Conservation (phyloP, 2,797 vertebrate genomes). For the Sebastes matsubarae region DNA sequence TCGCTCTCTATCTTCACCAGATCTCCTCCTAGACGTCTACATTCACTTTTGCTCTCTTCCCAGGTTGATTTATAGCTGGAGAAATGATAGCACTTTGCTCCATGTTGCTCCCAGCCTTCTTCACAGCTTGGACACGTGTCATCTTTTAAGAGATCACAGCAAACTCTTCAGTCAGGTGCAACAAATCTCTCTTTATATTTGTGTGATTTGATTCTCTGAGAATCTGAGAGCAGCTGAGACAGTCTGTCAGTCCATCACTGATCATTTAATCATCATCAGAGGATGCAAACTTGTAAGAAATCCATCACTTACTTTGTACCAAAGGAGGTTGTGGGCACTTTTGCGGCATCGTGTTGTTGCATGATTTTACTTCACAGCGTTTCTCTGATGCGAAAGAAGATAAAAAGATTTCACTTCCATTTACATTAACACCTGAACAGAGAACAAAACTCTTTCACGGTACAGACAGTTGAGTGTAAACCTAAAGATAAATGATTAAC, state of each 20-base stretch:
- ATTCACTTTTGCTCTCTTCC: fast-evolving
- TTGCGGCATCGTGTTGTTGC: not conserved
- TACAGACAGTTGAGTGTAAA: not conserved
- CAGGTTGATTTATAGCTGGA: fast-evolving
- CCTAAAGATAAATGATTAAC: not conserved
- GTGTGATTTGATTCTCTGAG: not conserved
- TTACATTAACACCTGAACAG: not conserved
- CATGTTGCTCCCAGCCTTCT: constrained; percentile 1
- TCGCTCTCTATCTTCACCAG: constrained; percentile 61
- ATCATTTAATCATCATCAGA: not conserved
- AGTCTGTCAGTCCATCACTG: not conserved
- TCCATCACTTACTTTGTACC: not conserved
- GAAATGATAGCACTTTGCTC: constrained; percentile 52
- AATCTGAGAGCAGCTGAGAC: not conserved
- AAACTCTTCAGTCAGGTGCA: not conserved
- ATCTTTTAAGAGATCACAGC: constrained; percentile 13
- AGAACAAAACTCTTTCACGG: not conserved
- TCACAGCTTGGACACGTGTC: not conserved
- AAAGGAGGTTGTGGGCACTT: fast-evolving
- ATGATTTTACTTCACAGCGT: fast-evolving
- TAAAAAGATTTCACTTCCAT: not conserved
- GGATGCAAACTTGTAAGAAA: not conserved
- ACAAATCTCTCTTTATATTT: not conserved
- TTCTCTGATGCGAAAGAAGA: not conserved
- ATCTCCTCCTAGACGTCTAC: fast-evolving